Base-by-base conservation (phyloP, 2,888 invertebrate species). In the Lomographa bimaculata region DNA sequence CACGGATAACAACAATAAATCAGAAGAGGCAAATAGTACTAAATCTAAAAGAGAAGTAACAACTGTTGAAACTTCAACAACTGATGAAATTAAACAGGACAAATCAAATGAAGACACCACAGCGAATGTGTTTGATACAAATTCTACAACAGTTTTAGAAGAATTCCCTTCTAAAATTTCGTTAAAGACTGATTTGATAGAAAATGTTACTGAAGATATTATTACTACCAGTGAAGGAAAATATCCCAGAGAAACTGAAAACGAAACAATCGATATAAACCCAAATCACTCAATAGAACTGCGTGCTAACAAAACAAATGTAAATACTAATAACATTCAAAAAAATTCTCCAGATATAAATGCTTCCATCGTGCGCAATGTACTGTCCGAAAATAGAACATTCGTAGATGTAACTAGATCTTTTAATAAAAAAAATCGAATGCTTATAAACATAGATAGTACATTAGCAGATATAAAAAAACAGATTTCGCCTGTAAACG, bases 41-140 rank as follows among this genome's bases (percentile, higher is more conserved):
- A 28, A 34, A 28, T 2, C 3, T n/a, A 40, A 24, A 28, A 17
- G 40, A 24, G 28, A 40, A 1, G 16, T 6, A 1, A 2, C n/a
- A 0, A 20, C n/a, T 16, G n/a, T 5, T 7, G 7, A 9, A 12
- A 16, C 5, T 17, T n/a, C 16, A 3, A 14, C 12, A 25, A 1
- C 11, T 1, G 17, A 17, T 2, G 17, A n/a, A n/a, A n/a, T n/a
- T n/a, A n/a, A n/a, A n/a, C n/a, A n/a, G n/a, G n/a, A n/a, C n/a
- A n/a, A n/a, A n/a, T n/a, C n/a, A n/a, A n/a, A n/a, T n/a, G n/a
- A n/a, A n/a, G n/a, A n/a, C n/a, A n/a, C n/a, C n/a, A n/a, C n/a
- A n/a, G n/a, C n/a, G n/a, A n/a, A n/a, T n/a, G n/a, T n/a, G n/a
- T n/a, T n/a, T n/a, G n/a, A n/a, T n/a, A n/a, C n/a, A n/a, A n/a